Conservation (phyloP, 2,797 vertebrate species). For the Menidia menidia region DNA sequence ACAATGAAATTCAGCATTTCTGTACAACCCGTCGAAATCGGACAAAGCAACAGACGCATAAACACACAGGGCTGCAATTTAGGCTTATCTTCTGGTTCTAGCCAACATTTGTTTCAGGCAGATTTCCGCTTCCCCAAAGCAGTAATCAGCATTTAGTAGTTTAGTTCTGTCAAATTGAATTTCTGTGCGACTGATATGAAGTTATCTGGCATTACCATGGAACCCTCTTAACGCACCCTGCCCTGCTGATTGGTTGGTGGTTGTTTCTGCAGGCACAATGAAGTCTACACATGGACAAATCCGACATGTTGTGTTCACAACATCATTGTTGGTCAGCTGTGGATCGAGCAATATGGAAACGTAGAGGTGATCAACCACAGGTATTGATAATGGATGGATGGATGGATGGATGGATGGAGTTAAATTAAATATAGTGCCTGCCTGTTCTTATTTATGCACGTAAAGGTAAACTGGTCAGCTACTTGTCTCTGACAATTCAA, state of each 20-base stretch:
- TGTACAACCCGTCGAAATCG: too few species aligned
- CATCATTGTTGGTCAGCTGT: constrained; percentile 97
- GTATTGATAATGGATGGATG: too few species aligned
- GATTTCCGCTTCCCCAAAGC: background rate
- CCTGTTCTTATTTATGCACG: background rate
- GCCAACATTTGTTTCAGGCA: background rate
- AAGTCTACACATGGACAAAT: constrained; percentile 97
- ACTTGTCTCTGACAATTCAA: constrained; percentile 8
- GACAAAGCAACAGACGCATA: too few species aligned
- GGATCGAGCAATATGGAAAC: constrained; percentile 97
- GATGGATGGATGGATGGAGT: too few species aligned
- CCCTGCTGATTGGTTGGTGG: background rate
- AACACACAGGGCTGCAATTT: too few species aligned
- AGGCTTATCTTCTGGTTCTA: background rate
- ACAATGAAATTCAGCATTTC: too few species aligned
- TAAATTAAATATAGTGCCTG: background rate
- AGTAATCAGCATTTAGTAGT: too few species aligned
- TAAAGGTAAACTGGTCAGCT: constrained; percentile 4
- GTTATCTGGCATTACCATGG: background rate
- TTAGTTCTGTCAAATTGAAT: background rate
- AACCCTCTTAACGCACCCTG: background rate
- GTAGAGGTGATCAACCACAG: constrained; percentile 95
- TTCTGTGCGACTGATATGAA: too few species aligned
- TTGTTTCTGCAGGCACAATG: constrained; percentile 83
- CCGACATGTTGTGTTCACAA: constrained; percentile 98